Percentiles rank a stretch among this genome's conserved stretches.
phyloP scores from a whole-genome alignment of 2,113 vertebrate genomes.

The Melanotaenia duboulayi region DNA sequence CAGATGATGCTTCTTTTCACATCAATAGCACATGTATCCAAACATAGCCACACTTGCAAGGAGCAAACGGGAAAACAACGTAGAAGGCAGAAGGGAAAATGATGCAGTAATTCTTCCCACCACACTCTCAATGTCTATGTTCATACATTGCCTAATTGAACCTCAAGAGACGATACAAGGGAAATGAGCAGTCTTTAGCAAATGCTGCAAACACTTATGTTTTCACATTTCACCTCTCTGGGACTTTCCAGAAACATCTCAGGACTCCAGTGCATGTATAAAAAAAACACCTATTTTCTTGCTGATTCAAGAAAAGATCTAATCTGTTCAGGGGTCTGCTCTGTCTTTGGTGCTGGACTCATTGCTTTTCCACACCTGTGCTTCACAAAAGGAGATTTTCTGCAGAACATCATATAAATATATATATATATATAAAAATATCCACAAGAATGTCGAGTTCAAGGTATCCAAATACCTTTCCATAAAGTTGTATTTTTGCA shows the following conservation, averaged over 20 bases:
- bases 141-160: background rate
- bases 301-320: conserved; percentile 42
- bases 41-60: background rate
- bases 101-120: background rate
- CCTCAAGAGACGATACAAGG: background rate
- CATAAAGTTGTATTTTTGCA: conserved; percentile 27
- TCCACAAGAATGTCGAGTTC: conserved; percentile 37
- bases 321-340: conserved; percentile 45
- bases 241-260: too few species aligned
- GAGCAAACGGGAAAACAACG: too few species aligned
- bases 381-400: too few species aligned
- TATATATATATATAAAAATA: too few species aligned
- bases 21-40: background rate
- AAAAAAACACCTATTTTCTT: conserved; percentile 43
- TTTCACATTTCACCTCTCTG: too few species aligned
- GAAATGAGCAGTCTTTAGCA: background rate
- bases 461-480: conserved; percentile 16
- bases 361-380: too few species aligned
- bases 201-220: too few species aligned
- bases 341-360: conserved; percentile 20
- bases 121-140: background rate
- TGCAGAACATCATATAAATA: too few species aligned
- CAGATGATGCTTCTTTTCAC: background rate
- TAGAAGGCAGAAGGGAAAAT: background rate
- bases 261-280: too few species aligned